Conservation (phyloP, 1,140 invertebrate species). For the Popillia japonica region DNA sequence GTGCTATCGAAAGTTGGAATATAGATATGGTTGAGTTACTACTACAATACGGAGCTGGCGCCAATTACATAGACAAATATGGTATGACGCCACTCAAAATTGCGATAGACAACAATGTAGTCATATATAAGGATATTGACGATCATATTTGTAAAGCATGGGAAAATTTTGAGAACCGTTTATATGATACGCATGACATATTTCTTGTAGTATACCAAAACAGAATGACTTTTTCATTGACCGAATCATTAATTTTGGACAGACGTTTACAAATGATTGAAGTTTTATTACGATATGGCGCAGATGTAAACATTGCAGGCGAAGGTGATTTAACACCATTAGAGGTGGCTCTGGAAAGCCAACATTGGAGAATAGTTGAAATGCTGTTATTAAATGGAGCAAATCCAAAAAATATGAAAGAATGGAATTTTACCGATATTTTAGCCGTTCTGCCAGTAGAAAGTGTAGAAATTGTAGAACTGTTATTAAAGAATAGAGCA, state of each 20-base stretch:
- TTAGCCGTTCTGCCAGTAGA: not conserved
- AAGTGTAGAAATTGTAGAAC: not conserved
- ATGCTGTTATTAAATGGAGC: too few relatives aligned
- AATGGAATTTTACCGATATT: too few relatives aligned
- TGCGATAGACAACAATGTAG: not conserved
- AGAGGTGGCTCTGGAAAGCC: too few relatives aligned
- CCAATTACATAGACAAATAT: not conserved
- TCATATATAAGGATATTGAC: too few relatives aligned
- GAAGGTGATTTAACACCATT: not conserved
- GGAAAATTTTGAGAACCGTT: too few relatives aligned
- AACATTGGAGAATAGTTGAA: too few relatives aligned
- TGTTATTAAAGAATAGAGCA: slow-evolving; percentile 1
- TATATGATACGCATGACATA: too few relatives aligned
- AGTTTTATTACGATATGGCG: not conserved
- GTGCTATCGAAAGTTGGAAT: not conserved
- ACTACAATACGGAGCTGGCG: not conserved
- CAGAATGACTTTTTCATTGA: too few relatives aligned
- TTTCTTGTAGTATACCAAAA: too few relatives aligned
- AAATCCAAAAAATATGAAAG: too few relatives aligned
- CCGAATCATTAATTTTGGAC: too few relatives aligned
- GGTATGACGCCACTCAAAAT: not conserved
- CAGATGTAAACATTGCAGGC: not conserved
- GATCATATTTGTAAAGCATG: too few relatives aligned
- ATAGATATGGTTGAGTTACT: not conserved
- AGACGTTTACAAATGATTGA: not conserved